Evolutionary conservation across 2,797 vertebrate species (phyloP).

Genomic region (Heterohyrax brucei): DNA sequence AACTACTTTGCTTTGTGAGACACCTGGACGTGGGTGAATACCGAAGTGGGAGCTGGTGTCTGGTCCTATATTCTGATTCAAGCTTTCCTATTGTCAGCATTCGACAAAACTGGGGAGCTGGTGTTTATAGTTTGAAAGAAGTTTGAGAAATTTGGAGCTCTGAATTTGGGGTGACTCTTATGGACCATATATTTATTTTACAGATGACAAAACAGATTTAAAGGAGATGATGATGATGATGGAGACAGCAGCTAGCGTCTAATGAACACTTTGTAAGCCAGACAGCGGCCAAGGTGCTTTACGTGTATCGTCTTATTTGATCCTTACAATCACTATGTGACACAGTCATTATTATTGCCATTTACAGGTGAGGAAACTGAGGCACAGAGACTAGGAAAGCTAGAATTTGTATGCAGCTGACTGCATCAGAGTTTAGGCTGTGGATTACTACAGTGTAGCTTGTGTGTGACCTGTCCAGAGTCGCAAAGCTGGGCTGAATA

Average conservation of each 20-base stretch:
- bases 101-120: background rate
- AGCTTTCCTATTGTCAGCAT: conserved; percentile 25
- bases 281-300: background rate
- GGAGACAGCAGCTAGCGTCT: background rate
- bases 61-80: background rate
- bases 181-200: conserved; percentile 39
- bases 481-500: background rate
- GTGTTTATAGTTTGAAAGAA: background rate
- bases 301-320: background rate
- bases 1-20: conserved; percentile 45
- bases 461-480: background rate
- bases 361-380: background rate
- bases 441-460: background rate
- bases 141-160: background rate
- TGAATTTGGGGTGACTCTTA: conserved; percentile 37
- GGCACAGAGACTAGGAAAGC: background rate
- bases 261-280: background rate
- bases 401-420: background rate
- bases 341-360: background rate
- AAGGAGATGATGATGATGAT: background rate
- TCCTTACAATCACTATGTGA: background rate
- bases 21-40: background rate
- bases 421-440: background rate
- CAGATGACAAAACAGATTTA: background rate
- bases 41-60: background rate